Conservation (phyloP, 2,888 invertebrate genomes). For the Tubiluchus corallicola region DNA sequence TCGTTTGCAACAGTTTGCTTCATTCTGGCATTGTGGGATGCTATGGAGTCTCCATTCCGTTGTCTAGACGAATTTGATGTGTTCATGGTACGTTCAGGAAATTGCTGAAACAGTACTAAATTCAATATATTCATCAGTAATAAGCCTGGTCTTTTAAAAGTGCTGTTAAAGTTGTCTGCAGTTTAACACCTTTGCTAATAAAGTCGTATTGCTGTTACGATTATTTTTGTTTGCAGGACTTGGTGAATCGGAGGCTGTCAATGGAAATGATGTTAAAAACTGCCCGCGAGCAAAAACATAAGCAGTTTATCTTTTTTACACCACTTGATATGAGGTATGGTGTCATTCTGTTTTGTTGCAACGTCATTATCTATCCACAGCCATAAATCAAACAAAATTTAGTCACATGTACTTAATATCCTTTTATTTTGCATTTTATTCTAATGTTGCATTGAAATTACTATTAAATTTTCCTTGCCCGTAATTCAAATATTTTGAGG, state of each 20-base stretch:
- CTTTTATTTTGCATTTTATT: too few relatives aligned
- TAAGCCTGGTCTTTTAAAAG: not conserved
- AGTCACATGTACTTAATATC: too few relatives aligned
- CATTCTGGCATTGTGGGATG: conserved; percentile 78
- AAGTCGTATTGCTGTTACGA: too few relatives aligned
- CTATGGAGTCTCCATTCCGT: conserved; percentile 76
- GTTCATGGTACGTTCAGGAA: conserved; percentile 57
- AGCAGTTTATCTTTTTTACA: conserved; percentile 73
- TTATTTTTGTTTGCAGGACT: conserved; percentile 60
- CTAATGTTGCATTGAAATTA: too few relatives aligned
- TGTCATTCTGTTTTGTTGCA: too few relatives aligned
- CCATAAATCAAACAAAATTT: too few relatives aligned
- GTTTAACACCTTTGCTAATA: too few relatives aligned
- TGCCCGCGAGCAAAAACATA: conserved; percentile 42
- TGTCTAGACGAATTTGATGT: conserved; percentile 97
- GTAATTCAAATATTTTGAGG: too few relatives aligned
- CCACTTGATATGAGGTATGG: conserved; percentile 44
- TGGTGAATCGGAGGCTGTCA: conserved; percentile 56
- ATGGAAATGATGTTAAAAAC: conserved; percentile 57
- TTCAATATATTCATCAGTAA: too few relatives aligned
- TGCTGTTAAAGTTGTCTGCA: conserved; percentile 1
- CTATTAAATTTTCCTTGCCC: too few relatives aligned
- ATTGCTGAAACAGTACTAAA: too few relatives aligned
- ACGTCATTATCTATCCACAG: too few relatives aligned
- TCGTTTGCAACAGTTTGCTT: conserved; percentile 84